phyloP scores from a whole-genome alignment of 2,888 invertebrate species.

The Galerucella nymphaeae region DNA sequence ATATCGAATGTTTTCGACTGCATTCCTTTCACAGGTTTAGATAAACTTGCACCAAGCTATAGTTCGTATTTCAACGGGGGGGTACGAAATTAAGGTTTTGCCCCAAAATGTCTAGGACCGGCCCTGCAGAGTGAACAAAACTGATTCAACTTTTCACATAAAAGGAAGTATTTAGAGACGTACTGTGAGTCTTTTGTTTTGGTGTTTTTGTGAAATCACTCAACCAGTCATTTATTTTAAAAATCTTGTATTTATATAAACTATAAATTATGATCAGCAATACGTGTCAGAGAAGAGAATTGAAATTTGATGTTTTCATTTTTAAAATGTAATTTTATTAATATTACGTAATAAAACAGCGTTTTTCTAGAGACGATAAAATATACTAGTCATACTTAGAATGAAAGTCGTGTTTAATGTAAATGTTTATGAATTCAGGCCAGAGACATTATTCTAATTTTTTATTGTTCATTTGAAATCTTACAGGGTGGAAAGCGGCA shows the following conservation, averaged over 20 bases:
- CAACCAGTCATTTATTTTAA: background rate
- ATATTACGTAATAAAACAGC: slow-evolving; percentile 35
- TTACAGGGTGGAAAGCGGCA: background rate
- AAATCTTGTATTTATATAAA: slow-evolving; percentile 31
- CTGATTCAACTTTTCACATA: too few species aligned
- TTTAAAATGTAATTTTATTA: slow-evolving; percentile 31
- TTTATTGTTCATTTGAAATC: slow-evolving; percentile 5
- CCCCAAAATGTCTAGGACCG: too few species aligned
- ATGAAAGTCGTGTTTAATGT: slow-evolving; percentile 29
- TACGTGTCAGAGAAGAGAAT: slow-evolving; percentile 42
- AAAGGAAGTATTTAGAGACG: too few species aligned
- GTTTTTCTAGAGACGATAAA: slow-evolving; percentile 39
- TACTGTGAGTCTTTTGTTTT: too few species aligned
- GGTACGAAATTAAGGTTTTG: too few species aligned
- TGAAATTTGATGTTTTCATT: slow-evolving; percentile 36
- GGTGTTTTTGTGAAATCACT: background rate
- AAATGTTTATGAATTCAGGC: slow-evolving; percentile 39
- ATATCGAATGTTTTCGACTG: too few species aligned
- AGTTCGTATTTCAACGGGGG: too few species aligned
- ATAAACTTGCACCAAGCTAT: too few species aligned
- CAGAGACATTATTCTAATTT: slow-evolving; percentile 31
- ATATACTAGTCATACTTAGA: slow-evolving; percentile 37
- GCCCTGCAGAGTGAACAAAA: too few species aligned
- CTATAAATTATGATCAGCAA: slow-evolving; percentile 43
- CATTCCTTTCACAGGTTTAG: too few species aligned